Evolutionary conservation across 2,888 invertebrate genomes (phyloP).

Genomic region (Phaedon cochleariae): DNA sequence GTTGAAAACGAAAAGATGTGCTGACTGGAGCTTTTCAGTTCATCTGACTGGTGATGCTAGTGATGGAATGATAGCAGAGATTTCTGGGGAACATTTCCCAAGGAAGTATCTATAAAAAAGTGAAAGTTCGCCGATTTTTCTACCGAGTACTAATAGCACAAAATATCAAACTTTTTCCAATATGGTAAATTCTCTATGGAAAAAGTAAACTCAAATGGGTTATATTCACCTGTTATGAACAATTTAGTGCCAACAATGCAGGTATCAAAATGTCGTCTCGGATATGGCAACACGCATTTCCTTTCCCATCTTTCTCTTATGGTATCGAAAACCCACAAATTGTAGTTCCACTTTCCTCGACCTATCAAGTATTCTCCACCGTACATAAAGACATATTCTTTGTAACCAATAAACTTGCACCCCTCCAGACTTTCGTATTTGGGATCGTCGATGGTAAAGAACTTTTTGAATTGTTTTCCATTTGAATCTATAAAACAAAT

Average conservation of each 20-base stretch:
- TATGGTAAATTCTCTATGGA: neutral
- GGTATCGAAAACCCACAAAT: slow-evolving; percentile 56
- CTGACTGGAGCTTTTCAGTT: no score
- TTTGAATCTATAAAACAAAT: slow-evolving; percentile 29
- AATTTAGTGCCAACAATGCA: slow-evolving; percentile 53
- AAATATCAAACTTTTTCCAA: no score
- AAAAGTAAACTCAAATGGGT: neutral
- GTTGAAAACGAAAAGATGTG: no score
- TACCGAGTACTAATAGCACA: no score
- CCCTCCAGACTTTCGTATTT: slow-evolving; percentile 48
- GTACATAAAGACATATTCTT: slow-evolving; percentile 55
- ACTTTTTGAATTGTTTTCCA: slow-evolving; percentile 33
- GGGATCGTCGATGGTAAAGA: slow-evolving; percentile 37
- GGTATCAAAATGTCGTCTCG: slow-evolving; percentile 58
- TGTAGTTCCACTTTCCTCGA: slow-evolving; percentile 55
- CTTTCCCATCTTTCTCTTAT: slow-evolving; percentile 53
- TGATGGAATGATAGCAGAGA: no score
- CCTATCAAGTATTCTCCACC: slow-evolving; percentile 57
- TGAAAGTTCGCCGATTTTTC: no score
- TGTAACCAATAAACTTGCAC: slow-evolving; percentile 52
- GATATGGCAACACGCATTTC: slow-evolving; percentile 51
- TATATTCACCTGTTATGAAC: slow-evolving; percentile 52
- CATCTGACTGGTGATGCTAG: no score
- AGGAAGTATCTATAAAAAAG: no score
- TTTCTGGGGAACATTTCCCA: no score